Percentiles rank a stretch among this genome's conserved stretches.
Evolutionary conservation across 1,140 invertebrate genomes (phyloP).

Genomic region (Bactericera cockerelli): DNA sequence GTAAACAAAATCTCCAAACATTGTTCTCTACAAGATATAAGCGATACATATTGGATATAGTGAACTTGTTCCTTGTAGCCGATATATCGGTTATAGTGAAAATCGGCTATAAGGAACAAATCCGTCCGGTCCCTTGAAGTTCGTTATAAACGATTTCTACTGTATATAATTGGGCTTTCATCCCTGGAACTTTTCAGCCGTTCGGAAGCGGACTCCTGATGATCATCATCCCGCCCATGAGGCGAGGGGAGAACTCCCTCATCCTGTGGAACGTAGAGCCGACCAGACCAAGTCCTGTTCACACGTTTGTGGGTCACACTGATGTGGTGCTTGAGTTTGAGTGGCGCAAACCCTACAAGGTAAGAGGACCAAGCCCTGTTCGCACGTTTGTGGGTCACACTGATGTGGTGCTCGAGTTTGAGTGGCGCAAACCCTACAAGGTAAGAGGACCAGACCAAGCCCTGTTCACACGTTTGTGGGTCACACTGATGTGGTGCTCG

Average conservation of each 20-base stretch:
- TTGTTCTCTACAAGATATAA: no score
- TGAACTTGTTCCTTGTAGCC: no score
- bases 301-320: slow-evolving; percentile 79
- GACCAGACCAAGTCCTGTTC: slow-evolving; percentile 49
- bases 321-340: slow-evolving; percentile 91
- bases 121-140: no score
- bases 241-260: slow-evolving; percentile 63
- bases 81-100: no score
- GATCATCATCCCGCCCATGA: slow-evolving; percentile 65
- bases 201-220: slow-evolving; percentile 86
- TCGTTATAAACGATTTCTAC: no score
- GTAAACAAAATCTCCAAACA: no score
- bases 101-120: no score
- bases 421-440: slow-evolving; percentile 45
- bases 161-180: no score
- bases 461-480: slow-evolving; percentile 79
- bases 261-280: slow-evolving; percentile 65
- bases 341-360: slow-evolving; percentile 42
- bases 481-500: slow-evolving; percentile 82
- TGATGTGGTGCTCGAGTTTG: slow-evolving; percentile 88
- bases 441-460: slow-evolving; percentile 29
- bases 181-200: slow-evolving; percentile 55
- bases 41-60: no score
- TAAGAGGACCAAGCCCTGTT: slow-evolving; percentile 49
- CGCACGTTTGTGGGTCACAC: slow-evolving; percentile 83